These are phyloP conservation scores for Drosophila jambulina DNA, from an alignment of 1,140 invertebrate species.

Conservation along the genomic window DNA sequence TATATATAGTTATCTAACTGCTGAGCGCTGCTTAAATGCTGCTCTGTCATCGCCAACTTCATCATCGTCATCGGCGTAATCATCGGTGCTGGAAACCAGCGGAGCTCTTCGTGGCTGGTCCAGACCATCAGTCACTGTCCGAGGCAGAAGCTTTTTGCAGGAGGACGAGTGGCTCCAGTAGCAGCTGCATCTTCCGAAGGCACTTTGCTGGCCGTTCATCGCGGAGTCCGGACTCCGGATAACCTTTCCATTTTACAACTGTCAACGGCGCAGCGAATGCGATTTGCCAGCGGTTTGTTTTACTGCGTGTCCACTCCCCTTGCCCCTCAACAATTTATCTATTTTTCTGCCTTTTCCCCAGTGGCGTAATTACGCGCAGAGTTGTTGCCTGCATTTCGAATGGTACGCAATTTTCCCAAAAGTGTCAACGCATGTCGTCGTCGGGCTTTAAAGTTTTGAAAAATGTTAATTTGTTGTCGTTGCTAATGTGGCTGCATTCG, in stretches of 20 bases:
- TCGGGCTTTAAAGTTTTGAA: slow-evolving; percentile 40
- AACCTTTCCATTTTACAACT: slow-evolving; percentile 80
- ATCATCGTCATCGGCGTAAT: slow-evolving; percentile 49
- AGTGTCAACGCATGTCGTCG: slow-evolving; percentile 70
- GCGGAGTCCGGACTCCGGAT: slow-evolving; percentile 34
- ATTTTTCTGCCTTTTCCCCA: slow-evolving; percentile 21
- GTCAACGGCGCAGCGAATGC: slow-evolving; percentile 60
- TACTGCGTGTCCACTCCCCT: slow-evolving; percentile 11
- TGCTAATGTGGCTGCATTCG: slow-evolving; percentile 42
- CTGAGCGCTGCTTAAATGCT: slow-evolving; percentile 58
- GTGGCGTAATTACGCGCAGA: slow-evolving; percentile 60
- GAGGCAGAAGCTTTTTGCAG: slow-evolving; percentile 43
- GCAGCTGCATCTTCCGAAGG: slow-evolving; percentile 39
- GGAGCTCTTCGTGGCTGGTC: slow-evolving; percentile 31
- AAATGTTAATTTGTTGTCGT: slow-evolving; percentile 71
- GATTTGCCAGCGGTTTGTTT: slow-evolving; percentile 57
- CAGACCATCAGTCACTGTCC: slow-evolving; percentile 74
- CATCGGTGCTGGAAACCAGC: slow-evolving; percentile 27
- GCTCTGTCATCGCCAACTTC: slow-evolving; percentile 57
- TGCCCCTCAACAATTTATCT: slow-evolving; percentile 8
- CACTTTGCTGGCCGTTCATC: slow-evolving; percentile 36
- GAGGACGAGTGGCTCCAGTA: slow-evolving; percentile 15
- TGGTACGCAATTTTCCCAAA: slow-evolving; percentile 75
- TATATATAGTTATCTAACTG: slow-evolving; percentile 66
- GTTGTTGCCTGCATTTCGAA: slow-evolving; percentile 64